Percentiles rank a stretch among this genome's conserved stretches.
phyloP scores from a whole-genome alignment of 2,888 invertebrate genomes.

The Thecophora atra region DNA sequence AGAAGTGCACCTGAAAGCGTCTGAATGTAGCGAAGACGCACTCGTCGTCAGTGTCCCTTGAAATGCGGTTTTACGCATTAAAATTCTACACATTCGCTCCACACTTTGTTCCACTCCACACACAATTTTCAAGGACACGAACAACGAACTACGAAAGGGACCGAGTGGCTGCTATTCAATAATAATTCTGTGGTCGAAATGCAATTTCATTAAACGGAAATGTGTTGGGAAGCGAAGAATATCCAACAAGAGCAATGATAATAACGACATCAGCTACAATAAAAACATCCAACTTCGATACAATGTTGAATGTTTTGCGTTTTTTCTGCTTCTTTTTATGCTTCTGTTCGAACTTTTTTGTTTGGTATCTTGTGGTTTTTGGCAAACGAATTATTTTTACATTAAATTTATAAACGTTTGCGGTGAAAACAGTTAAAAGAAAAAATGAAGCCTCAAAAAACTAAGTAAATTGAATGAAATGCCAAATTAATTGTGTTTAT shows the following conservation, averaged over 20 bases:
- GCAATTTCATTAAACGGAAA: slow-evolving; percentile 30
- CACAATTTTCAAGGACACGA: slow-evolving; percentile 41
- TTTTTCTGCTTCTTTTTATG: slow-evolving; percentile 2
- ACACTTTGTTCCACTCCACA: not conserved
- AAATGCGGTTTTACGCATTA: slow-evolving; percentile 40
- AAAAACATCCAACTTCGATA: too few species aligned
- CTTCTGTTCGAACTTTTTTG: not conserved
- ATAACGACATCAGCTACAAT: not conserved
- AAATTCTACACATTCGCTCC: not conserved
- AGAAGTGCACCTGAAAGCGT: not conserved
- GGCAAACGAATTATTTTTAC: slow-evolving; percentile 9
- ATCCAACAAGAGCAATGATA: not conserved
- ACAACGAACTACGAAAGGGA: not conserved
- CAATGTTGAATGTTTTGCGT: not conserved
- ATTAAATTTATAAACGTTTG: slow-evolving; percentile 32
- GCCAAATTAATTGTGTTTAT: not conserved
- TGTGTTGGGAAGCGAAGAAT: not conserved
- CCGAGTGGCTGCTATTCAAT: slow-evolving; percentile 13
- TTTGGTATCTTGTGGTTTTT: slow-evolving; percentile 4
- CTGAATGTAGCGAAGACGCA: not conserved
- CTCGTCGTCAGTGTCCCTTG: slow-evolving; percentile 4
- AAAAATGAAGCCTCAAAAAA: not conserved
- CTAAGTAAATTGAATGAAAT: too few species aligned
- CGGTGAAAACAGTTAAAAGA: slow-evolving; percentile 18
- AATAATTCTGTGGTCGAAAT: slow-evolving; percentile 41